These are phyloP conservation scores for Cephus pulcher DNA, from an alignment of 2,888 invertebrate genomes.

Conservation along the genomic window DNA sequence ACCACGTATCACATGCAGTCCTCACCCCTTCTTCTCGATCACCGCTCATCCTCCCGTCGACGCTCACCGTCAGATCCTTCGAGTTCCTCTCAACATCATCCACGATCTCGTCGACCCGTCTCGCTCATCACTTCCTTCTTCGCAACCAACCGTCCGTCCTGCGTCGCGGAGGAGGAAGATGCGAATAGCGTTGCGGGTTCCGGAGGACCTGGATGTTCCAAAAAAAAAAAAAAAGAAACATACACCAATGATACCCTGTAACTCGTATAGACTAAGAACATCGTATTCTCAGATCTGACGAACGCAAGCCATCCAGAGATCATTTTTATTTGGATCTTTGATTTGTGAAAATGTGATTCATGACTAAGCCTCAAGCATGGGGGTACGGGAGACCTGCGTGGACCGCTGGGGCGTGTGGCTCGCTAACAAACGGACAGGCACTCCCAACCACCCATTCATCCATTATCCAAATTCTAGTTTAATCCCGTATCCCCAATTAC, in stretches of 20 bases:
- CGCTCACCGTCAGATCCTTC: background rate
- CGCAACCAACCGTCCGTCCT: background rate
- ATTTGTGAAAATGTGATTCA: conserved; percentile 39
- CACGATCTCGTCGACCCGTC: background rate
- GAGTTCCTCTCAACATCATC: background rate
- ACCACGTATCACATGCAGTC: background rate
- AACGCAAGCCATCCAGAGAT: background rate
- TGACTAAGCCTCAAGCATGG: conserved; percentile 62
- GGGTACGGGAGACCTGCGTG: conserved; percentile 65
- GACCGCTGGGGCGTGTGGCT: conserved; percentile 66
- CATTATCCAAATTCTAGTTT: background rate
- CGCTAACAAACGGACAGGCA: conserved; percentile 68
- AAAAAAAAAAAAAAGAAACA: background rate
- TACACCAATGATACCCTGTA: background rate
- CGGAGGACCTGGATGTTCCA: background rate
- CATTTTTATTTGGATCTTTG: conserved; percentile 7
- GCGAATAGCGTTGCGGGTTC: background rate
- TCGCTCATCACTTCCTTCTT: background rate
- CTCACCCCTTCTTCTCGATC: background rate
- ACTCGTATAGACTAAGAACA: background rate
- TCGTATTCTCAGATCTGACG: background rate
- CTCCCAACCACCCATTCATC: conserved; percentile 53
- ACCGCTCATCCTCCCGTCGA: background rate
- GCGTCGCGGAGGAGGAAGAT: background rate
- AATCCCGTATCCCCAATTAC: conserved; percentile 1